Evolutionary conservation across 1,140 invertebrate species (phyloP).

Genomic region (Calliphora vicina): DNA sequence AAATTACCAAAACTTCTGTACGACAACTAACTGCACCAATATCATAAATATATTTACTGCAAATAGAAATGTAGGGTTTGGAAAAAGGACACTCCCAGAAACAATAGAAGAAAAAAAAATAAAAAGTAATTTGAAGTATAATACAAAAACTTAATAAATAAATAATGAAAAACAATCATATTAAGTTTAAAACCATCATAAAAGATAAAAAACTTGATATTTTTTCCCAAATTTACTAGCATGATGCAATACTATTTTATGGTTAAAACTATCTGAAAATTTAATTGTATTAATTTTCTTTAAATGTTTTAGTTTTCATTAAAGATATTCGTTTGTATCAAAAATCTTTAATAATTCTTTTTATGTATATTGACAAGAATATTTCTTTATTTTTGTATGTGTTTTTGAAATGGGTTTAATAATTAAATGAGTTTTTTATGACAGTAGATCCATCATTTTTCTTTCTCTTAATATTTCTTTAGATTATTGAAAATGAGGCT

Average conservation of each 20-base stretch:
- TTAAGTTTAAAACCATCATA: neutral
- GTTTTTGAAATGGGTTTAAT: conserved; percentile 22
- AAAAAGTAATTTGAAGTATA: neutral
- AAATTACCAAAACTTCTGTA: too few relatives aligned
- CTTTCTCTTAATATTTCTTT: neutral
- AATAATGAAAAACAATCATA: neutral
- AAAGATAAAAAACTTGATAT: neutral
- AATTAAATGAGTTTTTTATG: neutral
- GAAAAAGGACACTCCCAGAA: neutral
- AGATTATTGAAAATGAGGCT: conserved; percentile 3
- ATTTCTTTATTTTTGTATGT: neutral
- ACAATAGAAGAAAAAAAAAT: neutral
- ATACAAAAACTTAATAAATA: neutral
- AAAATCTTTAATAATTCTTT: neutral
- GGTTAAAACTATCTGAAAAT: neutral
- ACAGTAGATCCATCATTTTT: conserved; percentile 29
- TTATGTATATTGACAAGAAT: neutral
- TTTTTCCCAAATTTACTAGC: neutral
- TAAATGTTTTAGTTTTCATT: neutral
- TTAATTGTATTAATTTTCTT: neutral
- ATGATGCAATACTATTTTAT: neutral
- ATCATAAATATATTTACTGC: too few relatives aligned
- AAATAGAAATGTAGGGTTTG: neutral
- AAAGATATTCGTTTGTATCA: neutral
- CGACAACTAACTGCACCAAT: too few relatives aligned